A percentile compares a stretch with the other conserved stretches of the same genome.
Conservation (phyloP, 2,888 invertebrate species). For the Matsumyia berberina region DNA sequence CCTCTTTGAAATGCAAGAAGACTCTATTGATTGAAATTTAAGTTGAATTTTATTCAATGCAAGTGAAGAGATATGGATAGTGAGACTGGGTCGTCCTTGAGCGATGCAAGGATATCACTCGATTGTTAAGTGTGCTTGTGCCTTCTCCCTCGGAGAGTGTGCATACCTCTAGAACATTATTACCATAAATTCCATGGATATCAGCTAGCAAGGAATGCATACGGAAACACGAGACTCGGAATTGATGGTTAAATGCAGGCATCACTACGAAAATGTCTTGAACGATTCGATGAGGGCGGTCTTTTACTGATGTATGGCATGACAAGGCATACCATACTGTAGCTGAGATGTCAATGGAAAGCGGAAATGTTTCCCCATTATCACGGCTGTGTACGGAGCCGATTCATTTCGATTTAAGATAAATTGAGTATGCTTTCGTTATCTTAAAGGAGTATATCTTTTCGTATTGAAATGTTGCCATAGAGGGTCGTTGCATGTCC, state of each 20-base stretch:
- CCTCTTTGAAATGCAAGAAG: conserved; percentile 24
- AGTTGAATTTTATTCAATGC: conserved; percentile 30
- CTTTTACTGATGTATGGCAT: too few species aligned
- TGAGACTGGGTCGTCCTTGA: conserved; percentile 15
- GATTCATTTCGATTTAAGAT: conserved; percentile 56
- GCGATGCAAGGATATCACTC: conserved; percentile 3
- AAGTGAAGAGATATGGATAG: neutral
- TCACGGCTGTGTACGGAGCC: conserved; percentile 1
- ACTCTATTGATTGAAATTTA: conserved; percentile 51
- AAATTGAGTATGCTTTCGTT: conserved; percentile 37
- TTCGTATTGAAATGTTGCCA: conserved; percentile 33
- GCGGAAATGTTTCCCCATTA: conserved; percentile 65
- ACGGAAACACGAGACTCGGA: conserved; percentile 60
- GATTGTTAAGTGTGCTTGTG: conserved; percentile 18
- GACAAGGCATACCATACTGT: neutral
- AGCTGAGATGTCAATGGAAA: conserved; percentile 58
- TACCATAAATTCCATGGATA: conserved; percentile 64
- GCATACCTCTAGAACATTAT: conserved; percentile 45
- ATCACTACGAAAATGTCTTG: conserved; percentile 20
- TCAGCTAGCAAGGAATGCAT: conserved; percentile 62
- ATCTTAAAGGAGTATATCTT: conserved; percentile 29
- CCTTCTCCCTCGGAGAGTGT: conserved; percentile 26
- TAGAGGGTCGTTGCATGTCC: conserved; percentile 10
- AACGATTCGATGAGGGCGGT: conserved; percentile 34
- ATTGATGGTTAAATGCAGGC: conserved; percentile 60